Evolutionary conservation across 2,888 invertebrate species (phyloP), one percentile per base, ranked within the genome.

Genomic region (Aleiodes alternator): DNA sequence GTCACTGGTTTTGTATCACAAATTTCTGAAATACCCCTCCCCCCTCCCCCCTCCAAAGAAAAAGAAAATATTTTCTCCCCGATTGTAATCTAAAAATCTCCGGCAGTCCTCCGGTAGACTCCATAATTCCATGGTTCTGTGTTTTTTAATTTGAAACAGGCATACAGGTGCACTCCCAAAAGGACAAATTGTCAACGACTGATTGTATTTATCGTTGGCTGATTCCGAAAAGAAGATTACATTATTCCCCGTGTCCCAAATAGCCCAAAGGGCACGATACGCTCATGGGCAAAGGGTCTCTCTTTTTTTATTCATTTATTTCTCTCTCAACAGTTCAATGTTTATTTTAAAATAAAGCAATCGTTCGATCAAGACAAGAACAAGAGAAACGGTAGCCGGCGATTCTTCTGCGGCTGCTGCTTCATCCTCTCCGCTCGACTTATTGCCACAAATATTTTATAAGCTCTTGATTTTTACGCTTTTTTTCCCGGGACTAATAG

Each of bases 171-270:
- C 74, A 53, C 50, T 38, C 29, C 48, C 51, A 8, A 69, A 16
- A 48, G 48, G 69, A 69, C 69, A 57, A 61, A 74, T 74, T 57
- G 64, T 59, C 69, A 51, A 57, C 48, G 59, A 69, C 69, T 61
- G 69, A 74, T 74, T 69, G 43, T 74, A 74, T 74, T 74, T 74
- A 74, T 74, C 59, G 61, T 43, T 61, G 59, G 23, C 69, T 69
- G 74, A 74, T 74, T 50, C 31, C 51, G 43, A 31, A 57, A 53
- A 31, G 5, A 14, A 74, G 74, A 74, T 74, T 61, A 74, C 74
- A 74, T 74, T 73, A 74, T 69, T 74, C 23, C 9, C 51, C 69
- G 69, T 69, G 61, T 61, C 43, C 69, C 64, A 16, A 48, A 61
- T 56, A 43, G 14, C 56, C 57, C 43, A 43, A 43, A 43, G 50